Conservation (phyloP, 2,888 invertebrate genomes). For the Cotesia congregata region DNA sequence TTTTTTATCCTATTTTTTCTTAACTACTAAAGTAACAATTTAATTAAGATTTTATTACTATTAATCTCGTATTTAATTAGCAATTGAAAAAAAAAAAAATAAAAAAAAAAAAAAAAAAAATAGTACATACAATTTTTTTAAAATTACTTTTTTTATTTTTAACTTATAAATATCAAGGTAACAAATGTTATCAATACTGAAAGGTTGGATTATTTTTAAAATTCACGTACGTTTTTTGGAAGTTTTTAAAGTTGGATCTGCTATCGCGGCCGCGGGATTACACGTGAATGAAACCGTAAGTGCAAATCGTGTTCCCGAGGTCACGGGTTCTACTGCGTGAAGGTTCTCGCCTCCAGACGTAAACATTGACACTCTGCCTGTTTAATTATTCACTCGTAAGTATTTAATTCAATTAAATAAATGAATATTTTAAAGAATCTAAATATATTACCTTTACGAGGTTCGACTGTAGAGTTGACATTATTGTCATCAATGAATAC, state of each 20-base stretch:
- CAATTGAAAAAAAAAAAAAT: too few species aligned
- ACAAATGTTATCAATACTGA: neutral
- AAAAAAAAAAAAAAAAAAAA: too few species aligned
- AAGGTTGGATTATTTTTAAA: neutral
- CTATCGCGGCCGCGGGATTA: constrained; percentile 78
- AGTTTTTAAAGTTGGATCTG: constrained; percentile 71
- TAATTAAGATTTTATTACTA: too few species aligned
- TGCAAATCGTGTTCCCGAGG: constrained; percentile 83
- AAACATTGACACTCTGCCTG: constrained; percentile 84
- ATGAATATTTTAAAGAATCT: constrained; percentile 7
- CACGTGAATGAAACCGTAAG: constrained; percentile 91
- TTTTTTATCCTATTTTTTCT: neutral
- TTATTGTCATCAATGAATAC: constrained; percentile 80
- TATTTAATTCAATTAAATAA: too few species aligned
- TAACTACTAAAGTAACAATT: too few species aligned
- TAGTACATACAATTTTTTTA: too few species aligned
- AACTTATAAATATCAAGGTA: neutral
- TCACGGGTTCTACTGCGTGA: constrained; percentile 86
- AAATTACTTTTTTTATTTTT: neutral
- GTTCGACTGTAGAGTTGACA: constrained; percentile 81
- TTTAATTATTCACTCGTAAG: constrained; percentile 19
- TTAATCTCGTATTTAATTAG: too few species aligned
- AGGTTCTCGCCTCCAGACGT: constrained; percentile 90
- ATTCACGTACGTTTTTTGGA: constrained; percentile 34
- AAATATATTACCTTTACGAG: constrained; percentile 74